These are phyloP conservation scores for Rhizoglyphus robini DNA, from an alignment of 1,140 invertebrate species.

Conservation along the genomic window DNA sequence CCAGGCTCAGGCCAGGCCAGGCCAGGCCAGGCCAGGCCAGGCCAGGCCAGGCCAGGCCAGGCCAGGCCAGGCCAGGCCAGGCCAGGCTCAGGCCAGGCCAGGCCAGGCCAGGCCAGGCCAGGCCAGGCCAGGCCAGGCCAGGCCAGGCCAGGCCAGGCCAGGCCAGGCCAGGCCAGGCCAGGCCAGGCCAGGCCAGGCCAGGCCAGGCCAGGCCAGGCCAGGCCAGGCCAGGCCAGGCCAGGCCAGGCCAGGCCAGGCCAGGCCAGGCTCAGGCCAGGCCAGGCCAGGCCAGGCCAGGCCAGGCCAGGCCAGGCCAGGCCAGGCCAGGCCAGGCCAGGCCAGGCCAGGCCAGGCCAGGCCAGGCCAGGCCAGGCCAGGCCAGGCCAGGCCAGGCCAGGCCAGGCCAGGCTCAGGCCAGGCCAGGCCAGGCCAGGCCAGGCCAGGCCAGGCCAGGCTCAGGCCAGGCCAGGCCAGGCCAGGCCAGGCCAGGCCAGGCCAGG, in stretches of 20 bases:
- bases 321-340: conserved; percentile 26
- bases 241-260: conserved; percentile 27
- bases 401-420: conserved; percentile 26
- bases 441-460: conserved; percentile 28
- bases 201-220: conserved; percentile 28
- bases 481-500: conserved; percentile 26
- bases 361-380: conserved; percentile 27
- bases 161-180: conserved; percentile 25
- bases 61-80: conserved; percentile 27
- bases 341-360: conserved; percentile 25
- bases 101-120: conserved; percentile 26
- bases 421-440: conserved; percentile 26
- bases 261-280: conserved; percentile 27
- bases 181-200: conserved; percentile 28
- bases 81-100: conserved; percentile 26
- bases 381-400: conserved; percentile 26
- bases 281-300: conserved; percentile 26
- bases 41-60: conserved; percentile 26
- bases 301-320: conserved; percentile 25
- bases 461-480: conserved; percentile 26
- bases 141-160: conserved; percentile 29
- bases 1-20: conserved; percentile 28
- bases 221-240: conserved; percentile 28
- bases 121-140: conserved; percentile 28
- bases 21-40: conserved; percentile 26